Conservation (phyloP, 2,797 vertebrate genomes). For the Acipenser oxyrinchus region DNA sequence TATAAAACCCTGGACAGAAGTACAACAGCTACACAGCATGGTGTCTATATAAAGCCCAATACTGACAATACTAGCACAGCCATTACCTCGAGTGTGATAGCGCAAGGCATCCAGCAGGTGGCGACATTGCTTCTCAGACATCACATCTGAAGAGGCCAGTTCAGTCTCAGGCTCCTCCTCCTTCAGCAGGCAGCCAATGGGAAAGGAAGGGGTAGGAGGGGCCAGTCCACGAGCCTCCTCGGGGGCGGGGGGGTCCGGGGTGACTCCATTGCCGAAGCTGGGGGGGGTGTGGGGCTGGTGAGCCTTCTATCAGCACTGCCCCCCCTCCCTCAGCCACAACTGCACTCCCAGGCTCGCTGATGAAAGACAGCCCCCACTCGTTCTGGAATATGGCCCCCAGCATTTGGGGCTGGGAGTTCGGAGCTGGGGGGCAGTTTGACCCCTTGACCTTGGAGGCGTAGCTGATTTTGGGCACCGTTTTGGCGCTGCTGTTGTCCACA, state of each 20-base stretch:
- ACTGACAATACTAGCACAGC: not conserved
- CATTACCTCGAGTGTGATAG: constrained; percentile 62
- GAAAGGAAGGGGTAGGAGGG: constrained; percentile 26
- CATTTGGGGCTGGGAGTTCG: constrained; percentile 43
- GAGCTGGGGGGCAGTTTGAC: constrained; percentile 40
- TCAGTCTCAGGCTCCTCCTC: constrained; percentile 23
- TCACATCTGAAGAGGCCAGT: constrained; percentile 48
- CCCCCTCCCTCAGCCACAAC: constrained; percentile 12
- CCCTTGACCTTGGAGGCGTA: constrained; percentile 79
- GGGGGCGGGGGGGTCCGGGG: constrained; percentile 18
- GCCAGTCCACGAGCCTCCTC: constrained; percentile 16
- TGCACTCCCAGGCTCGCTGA: constrained; percentile 50
- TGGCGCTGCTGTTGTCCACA: constrained; percentile 75
- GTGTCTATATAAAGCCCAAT: not conserved
- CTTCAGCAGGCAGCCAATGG: constrained; percentile 27
- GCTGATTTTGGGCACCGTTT: constrained; percentile 72
- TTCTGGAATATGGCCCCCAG: constrained; percentile 72
- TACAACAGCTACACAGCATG: not conserved
- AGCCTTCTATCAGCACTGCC: constrained; percentile 9
- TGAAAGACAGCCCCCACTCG: constrained; percentile 78
- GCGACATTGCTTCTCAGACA: constrained; percentile 55
- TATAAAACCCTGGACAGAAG: not conserved
- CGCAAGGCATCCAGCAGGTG: constrained; percentile 62
- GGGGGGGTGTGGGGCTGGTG: constrained; percentile 18
- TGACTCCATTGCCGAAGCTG: not conserved